Conservation (phyloP, 2,888 invertebrate genomes). For the Nomada fabriciana region DNA sequence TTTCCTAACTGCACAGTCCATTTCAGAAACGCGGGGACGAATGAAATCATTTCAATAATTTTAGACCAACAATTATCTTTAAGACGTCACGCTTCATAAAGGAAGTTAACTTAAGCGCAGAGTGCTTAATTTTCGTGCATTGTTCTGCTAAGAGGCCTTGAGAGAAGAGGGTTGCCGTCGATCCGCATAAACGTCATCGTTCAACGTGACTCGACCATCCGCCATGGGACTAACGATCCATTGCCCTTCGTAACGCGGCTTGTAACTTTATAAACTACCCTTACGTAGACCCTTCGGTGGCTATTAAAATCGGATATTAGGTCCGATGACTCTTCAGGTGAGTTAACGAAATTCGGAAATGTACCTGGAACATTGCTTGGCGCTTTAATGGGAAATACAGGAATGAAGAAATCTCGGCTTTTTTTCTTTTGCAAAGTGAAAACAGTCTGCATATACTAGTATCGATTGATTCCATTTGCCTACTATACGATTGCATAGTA, state of each 20-base stretch:
- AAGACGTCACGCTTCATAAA: not conserved
- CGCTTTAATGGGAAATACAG: slow-evolving; percentile 26
- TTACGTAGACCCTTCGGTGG: slow-evolving; percentile 48
- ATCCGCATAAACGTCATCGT: slow-evolving; percentile 17
- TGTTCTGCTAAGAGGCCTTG: not conserved
- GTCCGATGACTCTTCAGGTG: slow-evolving; percentile 47
- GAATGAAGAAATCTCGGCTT: slow-evolving; percentile 20
- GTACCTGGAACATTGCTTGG: slow-evolving; percentile 3
- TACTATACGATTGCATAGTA: not conserved
- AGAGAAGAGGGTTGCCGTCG: slow-evolving; percentile 1
- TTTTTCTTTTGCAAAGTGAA: not conserved
- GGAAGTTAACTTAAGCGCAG: not conserved
- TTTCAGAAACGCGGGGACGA: not conserved
- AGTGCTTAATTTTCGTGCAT: slow-evolving; percentile 1
- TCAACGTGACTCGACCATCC: slow-evolving; percentile 27
- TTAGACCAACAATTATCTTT: not conserved
- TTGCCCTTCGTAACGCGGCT: slow-evolving; percentile 39
- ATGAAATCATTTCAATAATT: not conserved
- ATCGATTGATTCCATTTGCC: slow-evolving; percentile 19
- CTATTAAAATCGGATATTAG: slow-evolving; percentile 67
- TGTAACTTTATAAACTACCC: slow-evolving; percentile 56
- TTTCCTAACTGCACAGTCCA: not conserved
- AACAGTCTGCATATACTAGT: not conserved
- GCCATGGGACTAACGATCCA: slow-evolving; percentile 43
- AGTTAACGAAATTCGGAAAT: slow-evolving; percentile 59